phyloP scores from a whole-genome alignment of 2,888 invertebrate species.

The Athripsodes cinereus region DNA sequence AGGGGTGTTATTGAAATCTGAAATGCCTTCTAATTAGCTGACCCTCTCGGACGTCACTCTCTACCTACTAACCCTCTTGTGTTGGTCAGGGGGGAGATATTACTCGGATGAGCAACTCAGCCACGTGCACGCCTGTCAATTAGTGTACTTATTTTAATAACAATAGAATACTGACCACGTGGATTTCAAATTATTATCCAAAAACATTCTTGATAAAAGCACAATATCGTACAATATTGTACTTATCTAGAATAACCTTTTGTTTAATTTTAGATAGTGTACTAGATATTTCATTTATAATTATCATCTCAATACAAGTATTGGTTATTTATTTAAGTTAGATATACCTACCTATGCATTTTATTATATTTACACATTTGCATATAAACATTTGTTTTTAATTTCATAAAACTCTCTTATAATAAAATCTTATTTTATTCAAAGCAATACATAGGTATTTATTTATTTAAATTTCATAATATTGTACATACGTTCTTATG shows the following conservation, averaged over 20 bases:
- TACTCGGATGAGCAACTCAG: constrained; percentile 17
- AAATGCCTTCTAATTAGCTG: constrained; percentile 27
- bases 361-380: too few relatives aligned
- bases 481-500: too few relatives aligned
- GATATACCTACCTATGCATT: too few relatives aligned
- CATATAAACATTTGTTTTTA: too few relatives aligned
- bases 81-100: constrained; percentile 15
- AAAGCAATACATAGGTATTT: too few relatives aligned
- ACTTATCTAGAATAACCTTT: background rate
- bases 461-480: too few relatives aligned
- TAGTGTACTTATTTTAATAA: constrained; percentile 8
- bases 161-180: background rate
- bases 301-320: background rate
- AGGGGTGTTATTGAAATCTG: constrained; percentile 20
- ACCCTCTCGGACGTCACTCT: background rate
- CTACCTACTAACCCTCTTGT: constrained; percentile 13
- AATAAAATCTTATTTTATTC: too few relatives aligned
- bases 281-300: background rate
- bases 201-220: too few relatives aligned
- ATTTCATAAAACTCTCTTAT: too few relatives aligned
- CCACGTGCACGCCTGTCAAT: constrained; percentile 18
- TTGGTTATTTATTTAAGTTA: too few relatives aligned
- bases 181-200: too few relatives aligned
- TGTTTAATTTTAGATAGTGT: background rate
- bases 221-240: too few relatives aligned